Conservation (phyloP, 2,113 vertebrate genomes). For the Platycercus adscitus region DNA sequence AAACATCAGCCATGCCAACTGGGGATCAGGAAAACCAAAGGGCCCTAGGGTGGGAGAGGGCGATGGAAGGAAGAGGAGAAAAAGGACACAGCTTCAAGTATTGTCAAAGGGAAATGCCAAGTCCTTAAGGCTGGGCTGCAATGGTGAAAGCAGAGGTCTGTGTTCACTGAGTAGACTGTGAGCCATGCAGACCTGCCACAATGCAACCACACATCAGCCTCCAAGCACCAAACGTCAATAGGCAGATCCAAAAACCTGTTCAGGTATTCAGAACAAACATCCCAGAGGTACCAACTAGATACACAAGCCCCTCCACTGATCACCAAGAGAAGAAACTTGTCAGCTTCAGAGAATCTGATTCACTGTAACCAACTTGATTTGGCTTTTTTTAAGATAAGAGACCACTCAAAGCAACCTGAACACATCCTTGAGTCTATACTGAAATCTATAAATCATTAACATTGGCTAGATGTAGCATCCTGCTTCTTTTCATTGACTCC, state of each 20-base stretch:
- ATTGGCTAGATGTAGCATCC: neutral
- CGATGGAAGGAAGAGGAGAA: neutral
- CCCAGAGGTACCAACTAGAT: accelerated
- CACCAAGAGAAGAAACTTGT: neutral
- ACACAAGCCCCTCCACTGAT: neutral
- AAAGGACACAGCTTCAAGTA: neutral
- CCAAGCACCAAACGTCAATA: neutral
- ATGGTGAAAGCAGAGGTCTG: neutral
- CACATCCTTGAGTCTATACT: neutral
- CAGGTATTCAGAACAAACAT: neutral
- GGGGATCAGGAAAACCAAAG: neutral
- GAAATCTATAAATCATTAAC: neutral
- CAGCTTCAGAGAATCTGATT: neutral
- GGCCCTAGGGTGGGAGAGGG: neutral
- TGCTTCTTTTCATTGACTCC: neutral
- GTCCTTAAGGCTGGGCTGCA: neutral
- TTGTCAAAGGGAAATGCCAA: neutral
- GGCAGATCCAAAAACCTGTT: neutral
- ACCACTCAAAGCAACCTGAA: neutral
- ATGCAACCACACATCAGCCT: neutral
- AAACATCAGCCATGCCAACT: neutral
- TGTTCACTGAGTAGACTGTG: neutral
- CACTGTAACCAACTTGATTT: neutral
- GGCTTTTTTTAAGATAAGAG: neutral
- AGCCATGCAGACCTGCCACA: neutral